Base-by-base conservation (phyloP, 2,888 invertebrate species). In the Salpingus planirostris region DNA sequence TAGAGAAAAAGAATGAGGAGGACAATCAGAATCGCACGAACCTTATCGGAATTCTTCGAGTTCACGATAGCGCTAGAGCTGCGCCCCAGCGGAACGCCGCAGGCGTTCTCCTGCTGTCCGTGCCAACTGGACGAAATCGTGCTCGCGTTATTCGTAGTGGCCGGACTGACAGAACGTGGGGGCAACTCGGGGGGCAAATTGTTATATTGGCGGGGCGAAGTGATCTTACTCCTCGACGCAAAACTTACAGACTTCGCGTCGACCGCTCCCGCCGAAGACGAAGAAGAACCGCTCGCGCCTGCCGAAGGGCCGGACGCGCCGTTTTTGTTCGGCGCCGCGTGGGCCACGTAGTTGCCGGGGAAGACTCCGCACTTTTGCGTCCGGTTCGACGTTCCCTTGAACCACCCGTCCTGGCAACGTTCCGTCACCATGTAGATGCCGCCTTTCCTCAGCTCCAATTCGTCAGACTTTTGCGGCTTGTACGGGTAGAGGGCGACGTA, bases 351-450 rank as follows among this genome's bases (percentile, higher is more conserved):
- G 67, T 90, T 90, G 29, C 89, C 90, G 13, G 89, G 90, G 64
- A 90, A 90, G 13, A 90, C 89, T 4, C 90, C 89, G 45, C 78
- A 76, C 50, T 84, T 79, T 55, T 83, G 80, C 24, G 80, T 77
- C 38, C 85, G 76, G 56, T 82, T 83, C 29, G 84, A 83, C 25
- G 80, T 76, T 0, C 88, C 88, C 61, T 87, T 88, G 64, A 78
- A 87, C 90, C 90, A 90, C 22, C 89, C 89, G 64, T 90, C 90
- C 50, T 88, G 80, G 50, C 90, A 90, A 0, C 21, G 73, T 66
- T 90, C 89, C 30, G 80, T 81, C 22, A 91, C 90, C 59, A 82
- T 81, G 33, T 56, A 57, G 28, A 57, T 50, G 64, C 73, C 77
- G 44, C 84, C 89, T 65, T 89, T 89, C 52, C 79, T 77, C 33